These are phyloP conservation scores for Tupaia chinensis DNA, from an alignment of 2,113 vertebrate genomes.

Conservation along the genomic window DNA sequence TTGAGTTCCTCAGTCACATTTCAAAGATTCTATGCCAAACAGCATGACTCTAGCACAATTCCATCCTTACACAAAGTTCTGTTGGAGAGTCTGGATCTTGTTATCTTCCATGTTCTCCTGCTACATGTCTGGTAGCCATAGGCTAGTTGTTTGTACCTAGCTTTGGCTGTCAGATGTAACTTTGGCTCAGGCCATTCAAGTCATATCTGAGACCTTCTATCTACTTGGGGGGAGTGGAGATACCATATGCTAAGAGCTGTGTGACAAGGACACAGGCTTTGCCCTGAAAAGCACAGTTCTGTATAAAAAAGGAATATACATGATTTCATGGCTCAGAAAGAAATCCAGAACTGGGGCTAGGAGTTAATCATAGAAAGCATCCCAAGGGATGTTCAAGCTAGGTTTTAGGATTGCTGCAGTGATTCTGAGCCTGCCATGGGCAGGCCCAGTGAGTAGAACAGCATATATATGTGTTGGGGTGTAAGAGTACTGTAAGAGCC, in stretches of 20 bases:
- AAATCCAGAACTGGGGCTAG: neutral
- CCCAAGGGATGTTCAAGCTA: neutral
- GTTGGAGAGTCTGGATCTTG: neutral
- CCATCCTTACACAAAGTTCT: too few species aligned
- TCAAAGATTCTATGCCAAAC: neutral
- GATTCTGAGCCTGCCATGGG: too few species aligned
- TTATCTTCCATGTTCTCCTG: neutral
- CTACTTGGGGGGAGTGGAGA: neutral
- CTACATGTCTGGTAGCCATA: neutral
- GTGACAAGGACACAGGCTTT: neutral
- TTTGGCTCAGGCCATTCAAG: neutral
- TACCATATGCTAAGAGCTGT: neutral
- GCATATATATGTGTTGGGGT: rapidly evolving
- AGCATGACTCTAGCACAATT: rapidly evolving
- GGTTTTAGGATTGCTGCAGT: neutral
- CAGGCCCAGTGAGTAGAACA: neutral
- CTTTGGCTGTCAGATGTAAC: neutral
- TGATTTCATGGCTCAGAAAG: neutral
- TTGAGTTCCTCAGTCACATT: neutral
- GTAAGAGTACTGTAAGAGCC: too few species aligned
- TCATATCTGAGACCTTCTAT: neutral
- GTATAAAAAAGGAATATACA: neutral
- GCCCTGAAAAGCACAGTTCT: neutral
- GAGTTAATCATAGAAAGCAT: neutral
- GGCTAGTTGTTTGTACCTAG: neutral